Percentiles rank a stretch among this genome's conserved stretches.
phyloP scores from a whole-genome alignment of 2,888 invertebrate genomes.

The Mythimna vitellina region DNA sequence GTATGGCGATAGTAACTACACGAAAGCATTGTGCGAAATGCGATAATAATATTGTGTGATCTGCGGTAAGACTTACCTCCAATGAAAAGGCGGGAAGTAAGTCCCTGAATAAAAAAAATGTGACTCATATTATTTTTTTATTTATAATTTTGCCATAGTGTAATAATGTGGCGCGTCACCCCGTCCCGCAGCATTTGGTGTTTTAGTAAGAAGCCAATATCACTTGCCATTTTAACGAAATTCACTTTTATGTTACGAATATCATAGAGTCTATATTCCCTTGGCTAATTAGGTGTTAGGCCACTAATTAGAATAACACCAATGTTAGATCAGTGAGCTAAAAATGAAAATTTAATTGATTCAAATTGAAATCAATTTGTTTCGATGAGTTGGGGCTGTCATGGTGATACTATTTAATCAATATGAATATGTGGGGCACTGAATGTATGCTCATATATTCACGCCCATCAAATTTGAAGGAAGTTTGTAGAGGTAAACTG shows the following conservation, averaged over 20 bases:
- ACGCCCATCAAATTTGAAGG: not conserved
- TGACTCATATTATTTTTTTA: slow-evolving; percentile 36
- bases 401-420: slow-evolving; percentile 34
- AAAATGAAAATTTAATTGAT: slow-evolving; percentile 65
- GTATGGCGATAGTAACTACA: slow-evolving; percentile 16
- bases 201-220: slow-evolving; percentile 64
- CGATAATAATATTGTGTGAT: not conserved
- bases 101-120: slow-evolving; percentile 34
- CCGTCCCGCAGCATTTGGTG: slow-evolving; percentile 47
- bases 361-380: slow-evolving; percentile 41
- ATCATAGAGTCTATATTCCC: slow-evolving; percentile 65
- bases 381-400: slow-evolving; percentile 24
- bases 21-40: not conserved
- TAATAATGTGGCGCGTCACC: slow-evolving; percentile 41
- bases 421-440: slow-evolving; percentile 9
- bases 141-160: slow-evolving; percentile 35
- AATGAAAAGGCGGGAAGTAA: slow-evolving; percentile 3
- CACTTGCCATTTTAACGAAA: slow-evolving; percentile 70
- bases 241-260: slow-evolving; percentile 57
- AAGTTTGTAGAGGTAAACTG: slow-evolving; percentile 15
- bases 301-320: slow-evolving; percentile 59
- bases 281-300: slow-evolving; percentile 64
- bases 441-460: slow-evolving; percentile 21
- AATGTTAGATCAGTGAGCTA: slow-evolving; percentile 54
- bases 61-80: slow-evolving; percentile 2